Conservation (phyloP, 2,888 invertebrate species). For the Thymelicus acteon region DNA sequence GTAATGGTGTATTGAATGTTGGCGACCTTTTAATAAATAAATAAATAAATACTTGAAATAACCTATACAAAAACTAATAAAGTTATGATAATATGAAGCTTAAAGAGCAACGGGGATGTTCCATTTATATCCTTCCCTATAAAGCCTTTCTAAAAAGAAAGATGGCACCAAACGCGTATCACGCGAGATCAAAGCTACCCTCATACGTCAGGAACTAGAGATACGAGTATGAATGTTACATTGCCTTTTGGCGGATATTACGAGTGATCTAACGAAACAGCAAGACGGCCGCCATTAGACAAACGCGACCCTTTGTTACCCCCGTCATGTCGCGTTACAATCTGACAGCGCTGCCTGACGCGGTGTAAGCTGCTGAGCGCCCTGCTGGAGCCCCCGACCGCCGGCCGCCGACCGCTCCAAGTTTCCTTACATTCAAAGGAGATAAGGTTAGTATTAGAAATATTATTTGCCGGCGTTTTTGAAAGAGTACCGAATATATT, state of each 20-base stretch:
- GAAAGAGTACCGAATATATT: no score
- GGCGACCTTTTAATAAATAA: no score
- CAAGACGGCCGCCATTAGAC: conserved; percentile 13
- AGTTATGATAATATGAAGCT: no score
- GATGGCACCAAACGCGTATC: neutral
- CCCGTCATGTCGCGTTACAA: conserved; percentile 14
- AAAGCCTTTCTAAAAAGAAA: neutral
- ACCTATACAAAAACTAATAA: no score
- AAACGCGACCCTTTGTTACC: conserved; percentile 23
- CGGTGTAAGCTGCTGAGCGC: neutral
- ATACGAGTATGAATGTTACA: neutral
- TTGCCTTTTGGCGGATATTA: conserved; percentile 5
- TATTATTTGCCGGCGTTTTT: no score
- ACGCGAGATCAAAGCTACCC: conserved; percentile 25
- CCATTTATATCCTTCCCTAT: no score
- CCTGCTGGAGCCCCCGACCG: neutral
- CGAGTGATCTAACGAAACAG: conserved; percentile 7
- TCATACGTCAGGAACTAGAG: conserved; percentile 14
- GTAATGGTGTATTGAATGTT: no score
- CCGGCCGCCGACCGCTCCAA: neutral
- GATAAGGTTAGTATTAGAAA: neutral
- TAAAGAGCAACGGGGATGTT: no score
- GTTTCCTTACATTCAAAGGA: neutral
- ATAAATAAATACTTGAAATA: no score
- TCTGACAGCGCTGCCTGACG: conserved; percentile 12